A percentile compares a stretch with the other conserved stretches of the same genome.
phyloP scores from a whole-genome alignment of 2,888 invertebrate species.

The Dryadula phaetusa region DNA sequence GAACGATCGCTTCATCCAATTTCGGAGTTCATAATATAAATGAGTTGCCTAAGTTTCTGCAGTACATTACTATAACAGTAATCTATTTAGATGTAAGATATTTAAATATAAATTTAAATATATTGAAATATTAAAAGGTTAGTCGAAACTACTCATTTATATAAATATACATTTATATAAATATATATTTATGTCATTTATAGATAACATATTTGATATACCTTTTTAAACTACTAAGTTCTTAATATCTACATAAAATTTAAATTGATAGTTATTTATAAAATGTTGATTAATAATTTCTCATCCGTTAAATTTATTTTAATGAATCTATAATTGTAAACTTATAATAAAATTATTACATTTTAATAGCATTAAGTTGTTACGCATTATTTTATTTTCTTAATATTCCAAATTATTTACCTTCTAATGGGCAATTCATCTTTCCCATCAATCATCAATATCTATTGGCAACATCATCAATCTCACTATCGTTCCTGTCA shows the following conservation, averaged over 20 bases:
- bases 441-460: conserved; percentile 37
- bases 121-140: background rate
- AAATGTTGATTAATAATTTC: too few relatives aligned
- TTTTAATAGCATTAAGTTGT: too few relatives aligned
- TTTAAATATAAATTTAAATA: conserved; percentile 18
- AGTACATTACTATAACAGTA: conserved; percentile 2
- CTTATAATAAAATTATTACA: too few relatives aligned
- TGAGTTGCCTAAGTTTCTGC: conserved; percentile 24
- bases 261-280: too few relatives aligned
- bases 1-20: conserved; percentile 71
- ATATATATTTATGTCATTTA: too few relatives aligned
- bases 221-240: too few relatives aligned
- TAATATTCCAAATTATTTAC: conserved; percentile 12
- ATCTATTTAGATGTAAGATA: too few relatives aligned
- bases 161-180: too few relatives aligned
- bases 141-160: too few relatives aligned
- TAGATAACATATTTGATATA: too few relatives aligned
- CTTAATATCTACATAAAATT: too few relatives aligned
- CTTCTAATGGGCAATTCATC: conserved; percentile 26
- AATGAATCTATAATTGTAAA: background rate
- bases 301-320: background rate
- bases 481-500: conserved; percentile 49
- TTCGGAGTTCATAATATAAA: conserved; percentile 64
- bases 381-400: background rate
- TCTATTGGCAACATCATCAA: conserved; percentile 49